These are phyloP conservation scores for Poicephalus gulielmi DNA, from an alignment of 2,113 vertebrate species.

Conservation along the genomic window DNA sequence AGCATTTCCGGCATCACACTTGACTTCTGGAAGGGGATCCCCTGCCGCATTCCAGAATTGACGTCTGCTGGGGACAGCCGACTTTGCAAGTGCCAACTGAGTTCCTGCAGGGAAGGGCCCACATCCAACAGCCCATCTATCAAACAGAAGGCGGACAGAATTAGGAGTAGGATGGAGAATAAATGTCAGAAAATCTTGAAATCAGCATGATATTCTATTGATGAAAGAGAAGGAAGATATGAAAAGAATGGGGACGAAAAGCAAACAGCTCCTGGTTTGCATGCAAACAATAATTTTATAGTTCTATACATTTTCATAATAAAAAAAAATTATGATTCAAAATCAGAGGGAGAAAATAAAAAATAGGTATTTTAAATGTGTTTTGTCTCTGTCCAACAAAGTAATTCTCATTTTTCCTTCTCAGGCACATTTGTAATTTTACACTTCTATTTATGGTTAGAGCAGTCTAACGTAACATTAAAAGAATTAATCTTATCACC, in stretches of 20 bases:
- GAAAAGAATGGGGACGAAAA: background rate
- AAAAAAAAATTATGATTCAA: background rate
- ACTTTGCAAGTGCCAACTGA: slow-evolving; percentile 25
- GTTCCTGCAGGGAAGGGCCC: slow-evolving; percentile 30
- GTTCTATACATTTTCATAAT: background rate
- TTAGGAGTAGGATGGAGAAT: background rate
- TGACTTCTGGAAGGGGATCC: slow-evolving; percentile 69
- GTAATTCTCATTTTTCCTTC: background rate
- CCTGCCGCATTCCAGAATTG: slow-evolving; percentile 56
- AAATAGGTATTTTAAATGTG: background rate
- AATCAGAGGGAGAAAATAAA: background rate
- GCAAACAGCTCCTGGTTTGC: background rate
- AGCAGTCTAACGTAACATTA: background rate
- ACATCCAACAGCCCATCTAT: slow-evolving; percentile 31
- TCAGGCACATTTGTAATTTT: background rate
- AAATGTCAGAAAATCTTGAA: slow-evolving; percentile 8
- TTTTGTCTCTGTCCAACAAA: background rate
- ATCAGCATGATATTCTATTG: background rate
- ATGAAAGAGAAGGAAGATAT: background rate
- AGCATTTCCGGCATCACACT: slow-evolving; percentile 59
- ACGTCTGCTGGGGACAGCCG: slow-evolving; percentile 32
- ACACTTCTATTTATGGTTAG: slow-evolving; percentile 30
- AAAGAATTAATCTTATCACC: slow-evolving; percentile 58
- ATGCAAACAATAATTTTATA: background rate
- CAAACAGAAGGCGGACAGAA: background rate